Base-by-base conservation (phyloP, 2,888 invertebrate species). In the Drosophila austrosaltans region DNA sequence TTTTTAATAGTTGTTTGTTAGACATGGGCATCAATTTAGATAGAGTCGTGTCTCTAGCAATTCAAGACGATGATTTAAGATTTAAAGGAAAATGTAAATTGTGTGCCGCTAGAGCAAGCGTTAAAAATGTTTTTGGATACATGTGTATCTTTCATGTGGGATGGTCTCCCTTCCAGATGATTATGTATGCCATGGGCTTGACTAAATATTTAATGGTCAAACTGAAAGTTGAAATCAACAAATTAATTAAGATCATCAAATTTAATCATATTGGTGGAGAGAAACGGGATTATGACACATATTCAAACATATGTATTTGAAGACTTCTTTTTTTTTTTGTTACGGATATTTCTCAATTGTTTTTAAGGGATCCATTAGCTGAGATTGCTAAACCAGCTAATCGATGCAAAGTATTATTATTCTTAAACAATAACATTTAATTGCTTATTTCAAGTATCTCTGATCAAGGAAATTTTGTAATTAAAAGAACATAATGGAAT, bases 1-100 rank as follows among this genome's bases (percentile, higher is more conserved):
- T 48, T 48, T 48, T 48, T 48, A 48, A 48, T 48, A 48, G 48
- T 25, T 48, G 48, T 48, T 48, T 48, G 48, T 25, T 48, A 20
- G 56, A 56, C 56, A 56, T 32, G 56, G 32, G 30, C 30, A 30
- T 56, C 16, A 56, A 56, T 56, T 28, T 36, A 10, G 12, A 6
- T n/a, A 30, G n/a, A 30, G 53, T 28, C n/a, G 8, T 30, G 32
- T 36, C 56, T 30, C 20, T 4, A 25, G 7, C 56, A 20, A 36
- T n/a, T 56, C 56, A 32, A 56, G 10, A 56, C 30, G 56, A 36
- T 36, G 56, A 36, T 36, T 12, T 56, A 7, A 53, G 53, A 53
- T 53, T 53, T 40, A 4, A 12, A 12, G 40, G 3, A 25, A 53
- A 53, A 53, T 56, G 56, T 56, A 56, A 56, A 20, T 56, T 36